Percentiles rank a stretch among this genome's conserved stretches.
phyloP scores from a whole-genome alignment of 2,113 vertebrate species.

The Psettodes erumei region DNA sequence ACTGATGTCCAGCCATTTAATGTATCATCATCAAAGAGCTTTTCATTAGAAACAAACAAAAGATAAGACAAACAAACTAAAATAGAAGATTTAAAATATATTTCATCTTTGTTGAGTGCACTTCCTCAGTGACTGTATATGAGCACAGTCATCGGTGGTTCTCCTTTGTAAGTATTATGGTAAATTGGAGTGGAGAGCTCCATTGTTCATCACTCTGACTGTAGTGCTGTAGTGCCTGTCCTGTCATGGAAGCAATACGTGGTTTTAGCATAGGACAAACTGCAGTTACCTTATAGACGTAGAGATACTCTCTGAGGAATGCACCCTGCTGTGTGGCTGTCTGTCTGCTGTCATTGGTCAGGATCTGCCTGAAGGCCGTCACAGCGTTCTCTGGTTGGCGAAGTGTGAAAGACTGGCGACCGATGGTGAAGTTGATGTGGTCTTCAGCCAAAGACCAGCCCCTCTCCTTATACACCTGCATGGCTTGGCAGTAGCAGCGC shows the following conservation, averaged over 20 bases:
- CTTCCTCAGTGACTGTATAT: no score
- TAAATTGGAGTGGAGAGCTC: no score
- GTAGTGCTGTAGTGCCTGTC: no score
- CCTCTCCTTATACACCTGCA: slow-evolving; percentile 97
- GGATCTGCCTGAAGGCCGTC: slow-evolving; percentile 93
- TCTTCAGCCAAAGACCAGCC: slow-evolving; percentile 98
- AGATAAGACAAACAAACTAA: neutral
- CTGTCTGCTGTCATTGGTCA: slow-evolving; percentile 96
- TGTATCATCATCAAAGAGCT: no score
- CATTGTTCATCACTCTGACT: no score
- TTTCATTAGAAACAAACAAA: no score
- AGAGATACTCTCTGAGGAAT: slow-evolving; percentile 97
- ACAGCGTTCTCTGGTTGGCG: slow-evolving; percentile 91
- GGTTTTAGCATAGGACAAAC: neutral
- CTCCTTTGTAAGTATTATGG: no score
- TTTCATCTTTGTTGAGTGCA: no score
- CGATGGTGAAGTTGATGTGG: slow-evolving; percentile 99
- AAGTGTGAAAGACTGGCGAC: slow-evolving; percentile 95
- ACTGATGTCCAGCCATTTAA: no score
- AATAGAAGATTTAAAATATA: neutral
- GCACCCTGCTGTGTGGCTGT: slow-evolving; percentile 93
- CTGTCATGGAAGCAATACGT: neutral
- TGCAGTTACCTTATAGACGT: slow-evolving; percentile 91
- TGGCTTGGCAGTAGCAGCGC: slow-evolving; percentile 97
- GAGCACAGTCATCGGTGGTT: no score